Base-by-base conservation (phyloP, 2,113 vertebrate genomes). In the mouse (Mus musculus) region DNA sequence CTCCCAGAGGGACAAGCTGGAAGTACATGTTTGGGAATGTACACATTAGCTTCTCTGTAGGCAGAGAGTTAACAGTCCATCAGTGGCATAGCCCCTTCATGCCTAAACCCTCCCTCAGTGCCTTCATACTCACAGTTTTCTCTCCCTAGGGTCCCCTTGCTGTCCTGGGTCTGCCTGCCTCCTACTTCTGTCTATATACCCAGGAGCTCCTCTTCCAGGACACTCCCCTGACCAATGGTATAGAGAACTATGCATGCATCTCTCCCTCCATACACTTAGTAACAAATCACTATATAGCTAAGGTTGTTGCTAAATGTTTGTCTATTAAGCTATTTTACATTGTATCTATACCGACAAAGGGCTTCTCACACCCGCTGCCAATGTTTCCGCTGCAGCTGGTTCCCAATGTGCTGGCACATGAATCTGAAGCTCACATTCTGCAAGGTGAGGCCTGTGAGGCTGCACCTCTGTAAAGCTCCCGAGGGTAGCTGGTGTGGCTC, bases 11-110 rank as follows among this genome's bases (percentile, higher is more conserved):
- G 10, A 39, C 61, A 39, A 13, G 26, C 39, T 59, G 56, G 30
- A 9, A 49, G 28, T 52, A 1, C 59, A 11, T 65, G 81, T 85
- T 8, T 42, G 56, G 24, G 22, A n/a, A 46, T 84, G 39, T 1
- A 39, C n/a, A 42, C 3, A 1, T 10, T 85, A 42, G 81, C 59
- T 85, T 28, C 39, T 65, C 13, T 46, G 26, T 19, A 17, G n/a
- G n/a, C 26, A 24, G n/a, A 28, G 24, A 17, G 56, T 63, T 63
- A 84, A 84, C 56, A 84, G n/a, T 42, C 36, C 65, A 22, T 63
- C 5, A 14, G 6, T 63, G 12, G 49, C 19, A 72, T 5, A 13
- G 28, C 28, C 5, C 1, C 86, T 0, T 30, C 11, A 1, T n/a
- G 81, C 81, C 81, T 63, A 63, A 36, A 24, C 16, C 56, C 22